Percentiles rank a stretch among this genome's conserved stretches.
Conservation (phyloP, 2,113 vertebrate genomes). For the Hystrix cristata region DNA sequence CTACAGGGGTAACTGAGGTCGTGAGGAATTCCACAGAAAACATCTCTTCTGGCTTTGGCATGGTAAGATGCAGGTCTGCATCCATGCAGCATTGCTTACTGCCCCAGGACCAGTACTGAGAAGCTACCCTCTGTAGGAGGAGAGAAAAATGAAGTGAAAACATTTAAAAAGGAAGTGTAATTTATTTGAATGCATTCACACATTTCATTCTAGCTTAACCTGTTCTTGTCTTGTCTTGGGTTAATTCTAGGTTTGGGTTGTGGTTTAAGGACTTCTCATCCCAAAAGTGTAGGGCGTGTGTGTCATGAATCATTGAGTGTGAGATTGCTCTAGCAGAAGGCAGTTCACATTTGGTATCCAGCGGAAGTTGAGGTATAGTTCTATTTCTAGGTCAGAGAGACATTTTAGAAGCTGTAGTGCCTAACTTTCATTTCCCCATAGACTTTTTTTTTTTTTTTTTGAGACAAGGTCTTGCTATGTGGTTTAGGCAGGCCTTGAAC, state of each 20-base stretch:
- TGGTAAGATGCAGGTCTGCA: not conserved
- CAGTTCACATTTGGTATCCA: not conserved
- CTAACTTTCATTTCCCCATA: not conserved
- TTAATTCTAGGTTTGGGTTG: constrained; percentile 6
- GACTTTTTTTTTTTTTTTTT: not conserved
- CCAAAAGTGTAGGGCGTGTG: not conserved
- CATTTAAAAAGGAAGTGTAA: not conserved
- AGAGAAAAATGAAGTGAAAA: constrained; percentile 9
- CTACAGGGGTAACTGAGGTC: not conserved
- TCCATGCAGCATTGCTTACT: not conserved
- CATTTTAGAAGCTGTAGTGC: not conserved
- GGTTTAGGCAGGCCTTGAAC: not conserved
- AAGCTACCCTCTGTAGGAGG: not conserved
- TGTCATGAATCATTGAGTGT: not conserved
- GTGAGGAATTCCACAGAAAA: not conserved
- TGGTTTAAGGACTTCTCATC: not conserved
- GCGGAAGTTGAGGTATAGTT: not conserved
- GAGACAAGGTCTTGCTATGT: not conserved
- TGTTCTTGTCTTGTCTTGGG: not conserved
- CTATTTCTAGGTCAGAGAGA: not conserved
- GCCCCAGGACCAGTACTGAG: not conserved
- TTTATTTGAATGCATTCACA: not conserved
- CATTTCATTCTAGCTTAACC: constrained; percentile 19
- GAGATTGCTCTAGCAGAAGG: not conserved
- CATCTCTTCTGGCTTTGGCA: not conserved